Percentiles rank a stretch among this genome's conserved stretches.
Evolutionary conservation across 1,140 invertebrate species (phyloP).

Genomic region (Nasonia giraulti): DNA sequence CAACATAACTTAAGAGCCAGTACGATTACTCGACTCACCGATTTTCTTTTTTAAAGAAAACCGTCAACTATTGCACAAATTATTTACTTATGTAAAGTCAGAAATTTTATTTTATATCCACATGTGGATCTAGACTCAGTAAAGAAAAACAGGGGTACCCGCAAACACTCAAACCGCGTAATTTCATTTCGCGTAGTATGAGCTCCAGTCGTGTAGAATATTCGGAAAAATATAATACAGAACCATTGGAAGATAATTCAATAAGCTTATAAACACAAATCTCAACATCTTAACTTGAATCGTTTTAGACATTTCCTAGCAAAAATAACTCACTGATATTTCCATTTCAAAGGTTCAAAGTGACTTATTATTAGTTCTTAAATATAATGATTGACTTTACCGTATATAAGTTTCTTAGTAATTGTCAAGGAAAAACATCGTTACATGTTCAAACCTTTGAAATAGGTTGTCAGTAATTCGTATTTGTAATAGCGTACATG

Average conservation of each 20-base stretch:
- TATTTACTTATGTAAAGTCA: slow-evolving; percentile 39
- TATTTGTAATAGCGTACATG: not conserved
- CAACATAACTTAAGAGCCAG: slow-evolving; percentile 37
- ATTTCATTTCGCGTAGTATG: slow-evolving; percentile 22
- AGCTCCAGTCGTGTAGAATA: slow-evolving; percentile 24
- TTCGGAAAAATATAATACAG: slow-evolving; percentile 12
- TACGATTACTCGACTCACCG: not conserved
- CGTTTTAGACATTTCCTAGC: not conserved
- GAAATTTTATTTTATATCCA: slow-evolving; percentile 34
- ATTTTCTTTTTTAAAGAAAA: slow-evolving; percentile 43
- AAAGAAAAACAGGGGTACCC: slow-evolving; percentile 28
- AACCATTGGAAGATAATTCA: slow-evolving; percentile 26
- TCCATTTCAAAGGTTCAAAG: not conserved
- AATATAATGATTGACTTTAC: not conserved
- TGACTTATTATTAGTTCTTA: not conserved
- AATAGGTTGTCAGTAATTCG: not conserved
- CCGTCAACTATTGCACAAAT: slow-evolving; percentile 43
- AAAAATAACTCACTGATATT: not conserved
- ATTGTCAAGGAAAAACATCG: not conserved
- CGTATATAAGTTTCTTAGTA: not conserved
- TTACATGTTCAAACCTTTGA: not conserved
- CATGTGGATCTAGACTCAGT: slow-evolving; percentile 19
- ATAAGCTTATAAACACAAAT: slow-evolving; percentile 13
- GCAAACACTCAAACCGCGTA: not conserved
- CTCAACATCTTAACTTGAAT: slow-evolving; percentile 1